Conservation (phyloP, 2,888 invertebrate genomes). For the Caenorhabditis sp. region DNA sequence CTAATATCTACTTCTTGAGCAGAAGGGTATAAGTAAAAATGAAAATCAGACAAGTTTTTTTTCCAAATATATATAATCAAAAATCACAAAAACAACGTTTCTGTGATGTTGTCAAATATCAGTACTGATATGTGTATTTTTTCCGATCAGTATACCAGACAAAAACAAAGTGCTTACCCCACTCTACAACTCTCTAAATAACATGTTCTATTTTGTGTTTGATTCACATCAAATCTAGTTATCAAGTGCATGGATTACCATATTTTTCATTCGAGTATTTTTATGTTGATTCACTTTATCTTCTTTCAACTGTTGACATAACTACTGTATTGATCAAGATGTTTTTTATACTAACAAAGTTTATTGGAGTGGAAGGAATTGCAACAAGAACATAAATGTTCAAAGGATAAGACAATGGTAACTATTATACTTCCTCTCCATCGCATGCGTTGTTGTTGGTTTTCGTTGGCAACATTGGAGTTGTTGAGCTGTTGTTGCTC, state of each 20-base stretch:
- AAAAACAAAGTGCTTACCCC: conserved; percentile 30
- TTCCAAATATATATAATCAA: background rate
- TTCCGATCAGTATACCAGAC: background rate
- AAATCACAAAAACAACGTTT: background rate
- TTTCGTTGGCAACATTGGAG: background rate
- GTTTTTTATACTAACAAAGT: background rate
- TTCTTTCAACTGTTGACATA: conserved; percentile 3
- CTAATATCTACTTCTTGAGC: too few relatives aligned
- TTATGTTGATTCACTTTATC: conserved; percentile 17
- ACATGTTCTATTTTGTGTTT: conserved; percentile 5
- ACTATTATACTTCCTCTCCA: background rate
- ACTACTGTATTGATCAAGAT: background rate
- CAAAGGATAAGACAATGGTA: background rate
- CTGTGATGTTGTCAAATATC: background rate
- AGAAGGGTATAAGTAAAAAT: too few relatives aligned
- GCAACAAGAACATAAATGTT: too few relatives aligned
- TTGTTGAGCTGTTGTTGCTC: background rate
- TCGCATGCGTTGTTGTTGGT: background rate
- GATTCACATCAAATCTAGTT: conserved; percentile 21
- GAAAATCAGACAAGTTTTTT: too few relatives aligned
- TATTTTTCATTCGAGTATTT: background rate
- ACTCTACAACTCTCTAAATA: conserved; percentile 9
- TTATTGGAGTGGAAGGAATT: too few relatives aligned
- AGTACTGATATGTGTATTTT: background rate
- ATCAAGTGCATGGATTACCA: conserved; percentile 20